Percentiles rank a stretch among this genome's conserved stretches.
Evolutionary conservation across 2,888 invertebrate genomes (phyloP).

Genomic region (Calameuta idolon): DNA sequence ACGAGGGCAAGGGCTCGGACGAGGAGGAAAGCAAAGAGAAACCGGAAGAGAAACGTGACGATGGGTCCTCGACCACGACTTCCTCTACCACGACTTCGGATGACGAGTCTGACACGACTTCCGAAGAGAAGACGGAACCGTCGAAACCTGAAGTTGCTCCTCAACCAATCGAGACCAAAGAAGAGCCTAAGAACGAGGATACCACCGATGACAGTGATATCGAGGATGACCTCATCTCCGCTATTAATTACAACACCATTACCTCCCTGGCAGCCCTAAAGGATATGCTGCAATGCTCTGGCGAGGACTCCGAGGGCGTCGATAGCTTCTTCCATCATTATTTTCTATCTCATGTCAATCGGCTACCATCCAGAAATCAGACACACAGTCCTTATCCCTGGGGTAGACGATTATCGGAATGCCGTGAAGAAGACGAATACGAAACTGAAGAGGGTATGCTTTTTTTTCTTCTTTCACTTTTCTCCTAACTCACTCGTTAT

Average conservation of each 20-base stretch:
- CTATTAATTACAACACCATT: constrained; percentile 79
- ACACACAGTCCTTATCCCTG: constrained; percentile 66
- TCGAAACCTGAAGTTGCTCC: constrained; percentile 40
- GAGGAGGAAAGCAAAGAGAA: constrained; percentile 38
- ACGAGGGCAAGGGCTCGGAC: constrained; percentile 38
- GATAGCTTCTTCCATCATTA: constrained; percentile 79
- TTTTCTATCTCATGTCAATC: constrained; percentile 80
- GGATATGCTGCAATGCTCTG: constrained; percentile 75
- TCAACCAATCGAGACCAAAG: constrained; percentile 11
- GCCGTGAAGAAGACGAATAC: constrained; percentile 87
- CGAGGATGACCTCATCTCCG: constrained; percentile 75
- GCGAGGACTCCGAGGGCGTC: constrained; percentile 69
- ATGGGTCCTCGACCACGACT: constrained; percentile 53
- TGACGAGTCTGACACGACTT: constrained; percentile 62
- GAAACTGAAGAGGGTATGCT: constrained; percentile 66
- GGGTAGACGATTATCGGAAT: constrained; percentile 78
- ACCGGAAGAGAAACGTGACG: constrained; percentile 48
- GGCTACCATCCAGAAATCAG: constrained; percentile 74
- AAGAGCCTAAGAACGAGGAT: constrained; percentile 52
- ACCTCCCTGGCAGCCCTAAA: constrained; percentile 77
- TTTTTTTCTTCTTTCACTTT: background rate
- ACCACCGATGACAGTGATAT: constrained; percentile 72
- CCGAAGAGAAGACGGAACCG: constrained; percentile 60
- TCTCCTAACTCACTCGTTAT: background rate
- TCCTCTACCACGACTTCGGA: constrained; percentile 59